phyloP scores from a whole-genome alignment of 2,113 vertebrate genomes.

The Calonectris borealis region DNA sequence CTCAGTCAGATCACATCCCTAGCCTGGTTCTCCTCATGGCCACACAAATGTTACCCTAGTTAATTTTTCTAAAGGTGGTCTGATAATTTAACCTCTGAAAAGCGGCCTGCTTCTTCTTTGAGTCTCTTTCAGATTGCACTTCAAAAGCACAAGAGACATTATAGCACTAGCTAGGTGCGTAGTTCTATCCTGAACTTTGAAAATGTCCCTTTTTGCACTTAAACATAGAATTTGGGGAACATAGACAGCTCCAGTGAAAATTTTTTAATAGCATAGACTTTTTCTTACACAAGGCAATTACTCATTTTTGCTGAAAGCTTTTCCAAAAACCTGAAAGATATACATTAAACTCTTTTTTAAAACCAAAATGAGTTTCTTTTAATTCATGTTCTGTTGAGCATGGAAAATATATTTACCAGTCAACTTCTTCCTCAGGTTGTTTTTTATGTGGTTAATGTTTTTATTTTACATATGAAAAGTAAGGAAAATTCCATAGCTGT shows the following conservation, averaged over 20 bases:
- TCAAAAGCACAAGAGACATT: neutral
- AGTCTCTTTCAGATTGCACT: neutral
- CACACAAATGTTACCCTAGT: neutral
- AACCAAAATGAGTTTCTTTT: neutral
- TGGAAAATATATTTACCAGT: neutral
- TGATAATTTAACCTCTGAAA: neutral
- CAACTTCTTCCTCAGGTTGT: neutral
- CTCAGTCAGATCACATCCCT: neutral
- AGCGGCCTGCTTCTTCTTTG: neutral
- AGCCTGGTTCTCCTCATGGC: neutral
- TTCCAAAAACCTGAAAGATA: neutral
- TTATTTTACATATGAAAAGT: neutral
- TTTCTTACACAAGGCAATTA: neutral
- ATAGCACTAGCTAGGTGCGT: too few species aligned
- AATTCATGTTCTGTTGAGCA: neutral
- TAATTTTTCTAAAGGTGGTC: neutral
- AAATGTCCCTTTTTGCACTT: neutral
- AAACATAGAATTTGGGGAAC: neutral
- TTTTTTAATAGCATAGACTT: fast-evolving
- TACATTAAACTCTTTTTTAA: neutral
- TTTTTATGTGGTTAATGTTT: neutral
- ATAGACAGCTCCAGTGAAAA: neutral
- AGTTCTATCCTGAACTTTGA: neutral
- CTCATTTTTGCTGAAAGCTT: neutral
- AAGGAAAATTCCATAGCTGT: neutral